Conservation (phyloP, 2,797 vertebrate species). For the Acrossocheilus wenchowensis region DNA sequence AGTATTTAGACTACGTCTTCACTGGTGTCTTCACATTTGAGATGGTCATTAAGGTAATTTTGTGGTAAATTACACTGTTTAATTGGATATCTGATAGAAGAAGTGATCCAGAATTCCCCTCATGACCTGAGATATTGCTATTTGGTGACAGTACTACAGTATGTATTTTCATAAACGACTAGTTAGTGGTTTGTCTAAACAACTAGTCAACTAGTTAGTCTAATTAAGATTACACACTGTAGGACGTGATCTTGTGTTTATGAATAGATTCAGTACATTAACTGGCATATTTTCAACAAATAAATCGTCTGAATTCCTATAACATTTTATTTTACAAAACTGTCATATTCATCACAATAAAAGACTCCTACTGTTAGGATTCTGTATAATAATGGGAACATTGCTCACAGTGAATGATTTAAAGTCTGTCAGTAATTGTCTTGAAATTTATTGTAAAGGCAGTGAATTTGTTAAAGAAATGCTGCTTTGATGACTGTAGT, state of each 20-base stretch:
- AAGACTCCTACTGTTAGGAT: neutral
- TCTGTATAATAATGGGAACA: neutral
- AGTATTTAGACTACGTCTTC: slow-evolving; percentile 97
- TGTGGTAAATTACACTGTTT: neutral
- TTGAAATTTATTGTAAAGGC: neutral
- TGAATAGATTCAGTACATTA: neutral
- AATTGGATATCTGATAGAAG: neutral
- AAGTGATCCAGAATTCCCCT: neutral
- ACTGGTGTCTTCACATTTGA: slow-evolving; percentile 98
- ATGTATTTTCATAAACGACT: neutral
- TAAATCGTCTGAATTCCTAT: neutral
- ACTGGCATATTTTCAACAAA: neutral
- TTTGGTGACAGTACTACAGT: neutral
- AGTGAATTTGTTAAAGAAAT: neutral
- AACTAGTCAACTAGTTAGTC: neutral
- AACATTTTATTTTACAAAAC: neutral
- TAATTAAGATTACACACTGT: neutral
- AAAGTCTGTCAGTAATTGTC: slow-evolving; percentile 5
- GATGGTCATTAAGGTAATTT: slow-evolving; percentile 96
- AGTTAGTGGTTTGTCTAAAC: neutral
- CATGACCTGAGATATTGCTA: neutral
- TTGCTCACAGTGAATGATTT: neutral
- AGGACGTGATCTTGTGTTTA: neutral
- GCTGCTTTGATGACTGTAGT: neutral
- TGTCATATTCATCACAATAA: neutral